Conservation (phyloP, 2,797 vertebrate genomes). For the Vipera latastei region DNA sequence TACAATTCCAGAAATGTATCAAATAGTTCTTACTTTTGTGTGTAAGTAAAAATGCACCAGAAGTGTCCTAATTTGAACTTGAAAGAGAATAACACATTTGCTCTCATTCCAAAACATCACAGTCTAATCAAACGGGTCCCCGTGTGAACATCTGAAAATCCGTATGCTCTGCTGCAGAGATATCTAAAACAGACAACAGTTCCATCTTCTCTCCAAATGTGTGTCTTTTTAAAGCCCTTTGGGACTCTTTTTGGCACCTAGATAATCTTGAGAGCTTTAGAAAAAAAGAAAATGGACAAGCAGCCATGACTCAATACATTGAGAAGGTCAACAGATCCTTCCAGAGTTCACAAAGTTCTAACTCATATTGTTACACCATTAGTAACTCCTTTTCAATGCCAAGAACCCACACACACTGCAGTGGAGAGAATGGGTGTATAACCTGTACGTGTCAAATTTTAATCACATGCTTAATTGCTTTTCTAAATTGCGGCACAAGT, state of each 20-base stretch:
- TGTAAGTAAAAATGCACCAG: neutral
- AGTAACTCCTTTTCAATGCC: neutral
- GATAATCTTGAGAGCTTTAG: neutral
- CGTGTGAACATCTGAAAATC: neutral
- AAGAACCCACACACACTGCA: neutral
- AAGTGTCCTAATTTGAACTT: neutral
- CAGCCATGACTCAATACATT: neutral
- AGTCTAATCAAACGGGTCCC: neutral
- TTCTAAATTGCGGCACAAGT: neutral
- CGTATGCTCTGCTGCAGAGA: neutral
- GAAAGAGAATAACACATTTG: neutral
- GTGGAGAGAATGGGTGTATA: neutral
- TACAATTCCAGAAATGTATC: neutral
- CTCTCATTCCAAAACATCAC: neutral
- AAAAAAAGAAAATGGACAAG: neutral
- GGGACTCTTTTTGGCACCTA: neutral
- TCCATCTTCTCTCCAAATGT: neutral
- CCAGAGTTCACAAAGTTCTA: neutral
- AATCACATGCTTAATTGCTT: conserved; percentile 23
- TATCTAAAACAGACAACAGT: neutral
- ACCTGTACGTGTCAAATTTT: neutral
- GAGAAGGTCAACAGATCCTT: neutral
- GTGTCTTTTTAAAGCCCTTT: neutral
- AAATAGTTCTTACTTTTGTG: no score
- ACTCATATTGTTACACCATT: neutral